Evolutionary conservation across 53 echinoderm and acorn worm genomes (phyloP), one percentile per base, ranked within the genome.

Genomic region (Astropecten irregularis): DNA sequence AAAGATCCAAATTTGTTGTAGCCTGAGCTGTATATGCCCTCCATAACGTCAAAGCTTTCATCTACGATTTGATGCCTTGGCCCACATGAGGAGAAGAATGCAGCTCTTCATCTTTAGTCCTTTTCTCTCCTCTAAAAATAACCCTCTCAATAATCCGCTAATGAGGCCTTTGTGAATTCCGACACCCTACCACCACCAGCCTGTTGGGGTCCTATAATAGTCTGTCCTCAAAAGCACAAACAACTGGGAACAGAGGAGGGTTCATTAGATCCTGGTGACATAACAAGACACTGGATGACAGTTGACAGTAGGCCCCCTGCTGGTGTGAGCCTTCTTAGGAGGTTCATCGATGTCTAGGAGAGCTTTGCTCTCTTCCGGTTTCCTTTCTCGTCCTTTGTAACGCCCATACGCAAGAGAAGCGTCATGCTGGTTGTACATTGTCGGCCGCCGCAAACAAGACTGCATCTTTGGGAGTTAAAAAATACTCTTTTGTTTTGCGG

Each of bases 121-220:
- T n/a, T n/a, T n/a, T n/a, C n/a, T n/a, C n/a, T 33, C 20, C 7
- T 3, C 33, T 34, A 33, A 31, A 30, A 9, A 71, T 49, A 71
- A 71, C 18, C 27, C 11, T 19, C 25, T 71, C 51, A 71, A 71
- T 71, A 71, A 71, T 53, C 71, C 51, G 25, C 53, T 52, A 71
- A 71, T 71, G 51, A 52, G 50, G 28, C 71, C 51, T 34, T 71
- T 71, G 32, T 52, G 71, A 32, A 32, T 14, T 28, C 6, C 11
- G 49, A 27, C 69, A 69, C n/a, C n/a, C n/a, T n/a, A n/a, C n/a
- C n/a, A n/a, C n/a, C n/a, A n/a, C n/a, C n/a, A n/a, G n/a, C n/a
- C n/a, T 69, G 69, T 49, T 48, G 46, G 30, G 46, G 30, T 46
- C 49, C 59, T 19, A 29, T 28, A 28, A 58, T 11, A 29, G 30